phyloP scores from a whole-genome alignment of 2,888 invertebrate genomes.

The Drosophila subsilvestris region DNA sequence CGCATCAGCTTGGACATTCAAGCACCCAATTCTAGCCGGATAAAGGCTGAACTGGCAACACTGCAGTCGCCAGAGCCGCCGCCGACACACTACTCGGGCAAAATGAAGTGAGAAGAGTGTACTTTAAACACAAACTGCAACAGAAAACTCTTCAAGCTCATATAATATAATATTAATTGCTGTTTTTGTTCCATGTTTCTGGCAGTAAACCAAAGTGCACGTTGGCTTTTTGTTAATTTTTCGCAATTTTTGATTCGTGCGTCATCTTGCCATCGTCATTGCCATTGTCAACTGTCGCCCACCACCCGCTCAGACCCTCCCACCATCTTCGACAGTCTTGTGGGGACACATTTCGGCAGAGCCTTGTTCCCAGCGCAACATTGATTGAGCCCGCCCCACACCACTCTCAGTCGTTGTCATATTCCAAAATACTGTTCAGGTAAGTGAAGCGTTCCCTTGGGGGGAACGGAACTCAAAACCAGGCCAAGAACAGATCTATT shows the following conservation, averaged over 20 bases:
- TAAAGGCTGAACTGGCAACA: conserved; percentile 51
- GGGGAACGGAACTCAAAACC: background rate
- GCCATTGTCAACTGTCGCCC: conserved; percentile 19
- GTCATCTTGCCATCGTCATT: conserved; percentile 44
- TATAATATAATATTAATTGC: conserved; percentile 6
- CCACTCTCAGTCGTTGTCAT: conserved; percentile 4
- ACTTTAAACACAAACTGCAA: conserved; percentile 23
- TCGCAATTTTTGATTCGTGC: conserved; percentile 63
- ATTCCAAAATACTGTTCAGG: conserved; percentile 17
- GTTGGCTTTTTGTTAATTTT: conserved; percentile 67
- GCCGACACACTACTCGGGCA: conserved; percentile 60
- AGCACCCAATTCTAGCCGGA: conserved; percentile 17
- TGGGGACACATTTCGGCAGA: background rate
- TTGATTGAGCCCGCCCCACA: conserved; percentile 6
- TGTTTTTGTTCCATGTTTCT: conserved; percentile 13
- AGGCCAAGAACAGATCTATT: background rate
- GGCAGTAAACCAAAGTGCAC: conserved; percentile 65
- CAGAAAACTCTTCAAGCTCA: background rate
- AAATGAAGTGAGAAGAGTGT: conserved; percentile 66
- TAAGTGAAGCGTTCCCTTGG: background rate
- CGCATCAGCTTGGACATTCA: background rate
- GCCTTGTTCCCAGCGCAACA: background rate
- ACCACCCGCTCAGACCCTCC: conserved; percentile 39
- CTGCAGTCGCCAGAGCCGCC: conserved; percentile 59
- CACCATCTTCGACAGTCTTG: conserved; percentile 13